Conservation (phyloP, 2,113 vertebrate genomes). For the Chaetodon trifascialis region DNA sequence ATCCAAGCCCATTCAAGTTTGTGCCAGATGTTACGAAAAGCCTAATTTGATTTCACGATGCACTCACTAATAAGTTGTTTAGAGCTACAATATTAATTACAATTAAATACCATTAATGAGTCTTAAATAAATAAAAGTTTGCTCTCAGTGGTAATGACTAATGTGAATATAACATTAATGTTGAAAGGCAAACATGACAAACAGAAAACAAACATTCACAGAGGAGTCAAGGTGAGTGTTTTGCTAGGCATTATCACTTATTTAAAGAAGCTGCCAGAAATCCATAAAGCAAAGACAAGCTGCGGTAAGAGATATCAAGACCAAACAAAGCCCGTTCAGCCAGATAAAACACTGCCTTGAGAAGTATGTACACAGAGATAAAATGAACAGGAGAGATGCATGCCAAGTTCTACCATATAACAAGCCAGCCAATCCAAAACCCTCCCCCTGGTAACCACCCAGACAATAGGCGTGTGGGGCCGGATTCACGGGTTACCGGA, state of each 20-base stretch:
- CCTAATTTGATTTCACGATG: constrained; percentile 55
- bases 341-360: constrained; percentile 86
- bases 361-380: constrained; percentile 87
- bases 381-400: constrained; percentile 73
- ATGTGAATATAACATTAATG: constrained; percentile 63
- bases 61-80: constrained; percentile 39
- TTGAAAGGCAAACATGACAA: constrained; percentile 63
- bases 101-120: constrained; percentile 61
- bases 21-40: constrained; percentile 68
- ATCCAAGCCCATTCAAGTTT: constrained; percentile 54
- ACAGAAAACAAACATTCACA: constrained; percentile 64
- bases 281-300: constrained; percentile 87
- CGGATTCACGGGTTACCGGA: constrained; percentile 73
- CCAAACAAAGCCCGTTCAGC: constrained; percentile 86
- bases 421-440: constrained; percentile 75
- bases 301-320: constrained; percentile 87
- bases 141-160: constrained; percentile 22
- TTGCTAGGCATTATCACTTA: constrained; percentile 83
- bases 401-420: constrained; percentile 80
- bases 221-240: constrained; percentile 82
- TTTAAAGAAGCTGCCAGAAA: constrained; percentile 86
- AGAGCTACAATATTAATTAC: constrained; percentile 56
- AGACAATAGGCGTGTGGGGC: constrained; percentile 76
- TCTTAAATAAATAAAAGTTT: constrained; percentile 57
- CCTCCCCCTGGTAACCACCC: constrained; percentile 74